These are phyloP conservation scores for Picathartes gymnocephalus DNA, from an alignment of 2,113 vertebrate species.

Conservation along the genomic window DNA sequence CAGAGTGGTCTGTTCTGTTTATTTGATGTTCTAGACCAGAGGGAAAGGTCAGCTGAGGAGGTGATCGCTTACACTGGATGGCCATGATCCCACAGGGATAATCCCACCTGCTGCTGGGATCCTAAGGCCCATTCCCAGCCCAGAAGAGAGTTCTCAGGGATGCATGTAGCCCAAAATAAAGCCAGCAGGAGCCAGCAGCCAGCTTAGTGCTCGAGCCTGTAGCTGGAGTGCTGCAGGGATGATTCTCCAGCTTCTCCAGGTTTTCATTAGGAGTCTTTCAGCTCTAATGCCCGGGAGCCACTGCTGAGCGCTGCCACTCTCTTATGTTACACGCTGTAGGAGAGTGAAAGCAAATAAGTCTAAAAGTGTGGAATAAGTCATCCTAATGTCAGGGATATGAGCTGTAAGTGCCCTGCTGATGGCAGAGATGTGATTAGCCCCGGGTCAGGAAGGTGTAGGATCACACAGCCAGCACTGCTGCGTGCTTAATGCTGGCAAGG, in stretches of 20 bases:
- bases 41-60: background rate
- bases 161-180: background rate
- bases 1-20: background rate
- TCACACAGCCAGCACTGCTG: background rate
- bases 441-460: background rate
- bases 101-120: background rate
- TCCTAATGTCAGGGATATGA: background rate
- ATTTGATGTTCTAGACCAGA: background rate
- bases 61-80: background rate
- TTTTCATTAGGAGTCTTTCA: background rate
- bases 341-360: background rate
- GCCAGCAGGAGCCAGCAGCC: background rate
- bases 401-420: background rate
- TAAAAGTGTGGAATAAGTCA: background rate
- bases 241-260: background rate
- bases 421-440: constrained; percentile 10
- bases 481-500: background rate
- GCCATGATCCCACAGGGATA: background rate
- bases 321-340: background rate
- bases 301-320: background rate
- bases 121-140: background rate
- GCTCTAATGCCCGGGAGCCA: background rate
- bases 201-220: background rate
- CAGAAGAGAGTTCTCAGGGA: background rate
- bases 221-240: background rate